Percentiles rank a stretch among this genome's conserved stretches.
Evolutionary conservation across 2,113 vertebrate species (phyloP).

Genomic region (Charadrius vociferus): DNA sequence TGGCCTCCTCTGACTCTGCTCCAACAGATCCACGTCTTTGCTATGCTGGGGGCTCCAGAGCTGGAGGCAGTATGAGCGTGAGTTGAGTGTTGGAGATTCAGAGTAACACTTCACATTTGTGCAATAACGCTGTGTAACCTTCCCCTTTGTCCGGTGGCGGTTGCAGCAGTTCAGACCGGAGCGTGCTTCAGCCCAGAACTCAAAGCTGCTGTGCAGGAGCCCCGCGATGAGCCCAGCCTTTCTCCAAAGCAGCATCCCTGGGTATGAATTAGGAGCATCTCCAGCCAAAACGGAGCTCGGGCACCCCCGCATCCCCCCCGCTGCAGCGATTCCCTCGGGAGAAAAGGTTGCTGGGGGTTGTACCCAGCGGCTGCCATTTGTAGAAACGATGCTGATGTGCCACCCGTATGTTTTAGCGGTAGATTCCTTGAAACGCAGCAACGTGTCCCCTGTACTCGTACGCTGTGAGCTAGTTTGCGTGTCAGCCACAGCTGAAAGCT

Average conservation of each 20-base stretch:
- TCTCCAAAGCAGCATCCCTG: background rate
- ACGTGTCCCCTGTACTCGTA: background rate
- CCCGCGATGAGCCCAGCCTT: background rate
- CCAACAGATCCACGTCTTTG: too few species aligned
- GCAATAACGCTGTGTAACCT: background rate
- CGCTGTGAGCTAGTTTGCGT: fast-evolving
- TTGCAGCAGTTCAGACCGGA: fast-evolving
- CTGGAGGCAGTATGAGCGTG: fast-evolving
- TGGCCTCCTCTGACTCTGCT: too few species aligned
- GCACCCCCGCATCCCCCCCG: fast-evolving
- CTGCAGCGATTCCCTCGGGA: background rate
- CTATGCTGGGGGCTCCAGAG: too few species aligned
- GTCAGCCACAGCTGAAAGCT: conserved; percentile 9
- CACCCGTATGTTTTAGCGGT: background rate
- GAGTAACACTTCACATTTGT: background rate
- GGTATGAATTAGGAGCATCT: background rate
- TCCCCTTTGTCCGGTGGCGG: background rate
- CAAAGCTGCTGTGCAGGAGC: background rate
- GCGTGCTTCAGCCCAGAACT: background rate
- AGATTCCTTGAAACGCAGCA: background rate
- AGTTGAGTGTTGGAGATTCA: background rate
- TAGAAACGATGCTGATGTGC: background rate
- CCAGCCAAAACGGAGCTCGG: background rate
- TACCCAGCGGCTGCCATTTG: background rate
- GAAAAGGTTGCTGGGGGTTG: background rate